A percentile compares a stretch with the other conserved stretches of the same genome.
Conservation (phyloP, 2,113 vertebrate species). For the Rostratula benghalensis region DNA sequence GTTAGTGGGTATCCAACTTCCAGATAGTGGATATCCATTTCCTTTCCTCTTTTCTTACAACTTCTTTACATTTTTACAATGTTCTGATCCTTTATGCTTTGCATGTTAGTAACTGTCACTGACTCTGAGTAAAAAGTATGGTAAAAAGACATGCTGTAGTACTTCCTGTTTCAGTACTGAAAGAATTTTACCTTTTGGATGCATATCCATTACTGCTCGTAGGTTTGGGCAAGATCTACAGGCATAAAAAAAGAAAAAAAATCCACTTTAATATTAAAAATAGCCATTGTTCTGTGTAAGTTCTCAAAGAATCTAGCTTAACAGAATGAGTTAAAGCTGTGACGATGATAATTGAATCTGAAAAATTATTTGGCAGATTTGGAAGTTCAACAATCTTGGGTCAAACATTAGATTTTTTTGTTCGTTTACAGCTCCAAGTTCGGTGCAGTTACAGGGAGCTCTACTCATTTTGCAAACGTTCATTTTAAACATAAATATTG, state of each 20-base stretch:
- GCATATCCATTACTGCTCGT: neutral
- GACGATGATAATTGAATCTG: neutral
- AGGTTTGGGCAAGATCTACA: constrained; percentile 62
- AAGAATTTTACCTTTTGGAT: constrained; percentile 12
- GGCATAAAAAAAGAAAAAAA: neutral
- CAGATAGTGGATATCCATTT: neutral
- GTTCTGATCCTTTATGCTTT: neutral
- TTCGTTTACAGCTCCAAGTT: neutral
- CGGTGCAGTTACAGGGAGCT: neutral
- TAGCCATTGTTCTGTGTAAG: neutral
- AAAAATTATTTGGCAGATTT: neutral
- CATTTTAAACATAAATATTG: constrained; percentile 66
- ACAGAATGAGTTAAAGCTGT: neutral
- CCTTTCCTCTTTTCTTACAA: neutral
- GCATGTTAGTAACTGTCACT: neutral
- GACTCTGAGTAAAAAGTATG: neutral
- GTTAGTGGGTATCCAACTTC: neutral
- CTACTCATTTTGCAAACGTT: constrained; percentile 25
- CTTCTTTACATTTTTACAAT: neutral
- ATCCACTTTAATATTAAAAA: neutral
- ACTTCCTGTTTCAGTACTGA: neutral
- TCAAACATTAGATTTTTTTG: neutral
- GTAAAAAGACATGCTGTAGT: neutral
- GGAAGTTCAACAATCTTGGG: neutral
- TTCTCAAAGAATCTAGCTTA: neutral